These are phyloP conservation scores for Gymnothorax reevesii DNA, from an alignment of 2,797 vertebrate genomes.

Conservation along the genomic window DNA sequence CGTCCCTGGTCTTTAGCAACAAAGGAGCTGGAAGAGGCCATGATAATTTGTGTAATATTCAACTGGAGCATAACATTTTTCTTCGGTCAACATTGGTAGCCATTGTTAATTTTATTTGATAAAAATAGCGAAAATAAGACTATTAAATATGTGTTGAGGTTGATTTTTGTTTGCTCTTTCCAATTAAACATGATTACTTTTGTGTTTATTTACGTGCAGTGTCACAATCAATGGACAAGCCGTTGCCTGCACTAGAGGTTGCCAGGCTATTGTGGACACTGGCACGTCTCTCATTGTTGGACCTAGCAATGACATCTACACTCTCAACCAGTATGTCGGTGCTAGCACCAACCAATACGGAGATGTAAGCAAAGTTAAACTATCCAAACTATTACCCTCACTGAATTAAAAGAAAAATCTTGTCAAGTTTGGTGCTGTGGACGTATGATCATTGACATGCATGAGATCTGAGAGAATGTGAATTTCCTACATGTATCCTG, in stretches of 20 bases:
- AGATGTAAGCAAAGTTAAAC: constrained; percentile 19
- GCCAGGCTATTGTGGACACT: constrained; percentile 41
- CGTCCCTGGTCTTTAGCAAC: background rate
- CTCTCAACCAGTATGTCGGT: constrained; percentile 11
- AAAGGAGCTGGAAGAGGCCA: background rate
- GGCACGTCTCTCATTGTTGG: constrained; percentile 34
- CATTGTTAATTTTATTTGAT: too few species aligned
- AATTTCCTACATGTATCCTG: too few species aligned
- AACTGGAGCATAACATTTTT: background rate
- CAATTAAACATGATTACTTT: background rate
- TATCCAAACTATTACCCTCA: background rate
- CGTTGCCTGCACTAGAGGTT: constrained; percentile 29
- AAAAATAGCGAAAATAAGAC: too few species aligned
- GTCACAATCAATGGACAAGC: constrained; percentile 31
- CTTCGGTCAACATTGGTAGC: too few species aligned
- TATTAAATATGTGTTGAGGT: too few species aligned
- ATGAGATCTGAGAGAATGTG: background rate
- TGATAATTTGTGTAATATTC: background rate
- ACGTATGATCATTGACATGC: background rate
- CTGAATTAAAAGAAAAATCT: too few species aligned
- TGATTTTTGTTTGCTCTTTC: too few species aligned
- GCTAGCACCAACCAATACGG: constrained; percentile 7
- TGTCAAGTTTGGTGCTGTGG: background rate
- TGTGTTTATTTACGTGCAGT: constrained; percentile 5
- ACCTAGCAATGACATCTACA: constrained; percentile 15